Percentiles rank a stretch among this genome's conserved stretches.
These are phyloP conservation scores for Rhogogaster chlorosoma DNA, from an alignment of 2,888 invertebrate genomes.

Conservation along the genomic window DNA sequence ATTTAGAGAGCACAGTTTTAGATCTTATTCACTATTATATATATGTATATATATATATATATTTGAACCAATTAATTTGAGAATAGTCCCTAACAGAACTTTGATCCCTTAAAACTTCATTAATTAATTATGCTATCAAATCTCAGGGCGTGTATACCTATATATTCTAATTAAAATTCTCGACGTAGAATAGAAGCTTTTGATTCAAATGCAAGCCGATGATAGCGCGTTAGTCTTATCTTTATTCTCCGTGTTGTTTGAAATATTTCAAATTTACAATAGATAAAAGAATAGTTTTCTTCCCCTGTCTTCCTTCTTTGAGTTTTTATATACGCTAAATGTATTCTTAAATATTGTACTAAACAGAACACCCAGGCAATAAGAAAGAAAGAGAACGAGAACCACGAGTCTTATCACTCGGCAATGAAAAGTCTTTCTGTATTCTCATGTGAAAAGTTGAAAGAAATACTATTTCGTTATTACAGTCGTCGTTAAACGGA, in stretches of 20 bases:
- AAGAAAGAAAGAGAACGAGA: neutral
- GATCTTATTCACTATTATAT: constrained; percentile 17
- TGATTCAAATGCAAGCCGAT: neutral
- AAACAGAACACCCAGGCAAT: neutral
- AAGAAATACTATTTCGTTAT: neutral
- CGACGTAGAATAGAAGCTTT: neutral
- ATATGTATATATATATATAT: too few species aligned
- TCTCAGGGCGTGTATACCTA: neutral
- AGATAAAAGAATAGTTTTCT: neutral
- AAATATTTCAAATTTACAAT: too few species aligned
- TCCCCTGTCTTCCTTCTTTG: neutral
- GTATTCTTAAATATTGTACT: constrained; percentile 39
- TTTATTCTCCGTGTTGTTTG: neutral
- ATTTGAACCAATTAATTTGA: constrained; percentile 12
- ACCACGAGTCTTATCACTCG: constrained; percentile 37
- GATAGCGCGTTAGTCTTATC: neutral
- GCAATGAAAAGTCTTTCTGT: constrained; percentile 35
- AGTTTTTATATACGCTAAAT: constrained; percentile 2
- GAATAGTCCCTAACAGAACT: neutral
- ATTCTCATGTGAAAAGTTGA: neutral
- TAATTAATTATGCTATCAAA: constrained; percentile 13
- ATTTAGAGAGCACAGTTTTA: constrained; percentile 48
- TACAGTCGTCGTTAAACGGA: neutral
- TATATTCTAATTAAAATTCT: neutral
- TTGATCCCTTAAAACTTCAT: constrained; percentile 5